Evolutionary conservation across 2,888 invertebrate genomes (phyloP), one percentile per base, ranked within the genome.

Genomic region (Ectropis crepuscularia): DNA sequence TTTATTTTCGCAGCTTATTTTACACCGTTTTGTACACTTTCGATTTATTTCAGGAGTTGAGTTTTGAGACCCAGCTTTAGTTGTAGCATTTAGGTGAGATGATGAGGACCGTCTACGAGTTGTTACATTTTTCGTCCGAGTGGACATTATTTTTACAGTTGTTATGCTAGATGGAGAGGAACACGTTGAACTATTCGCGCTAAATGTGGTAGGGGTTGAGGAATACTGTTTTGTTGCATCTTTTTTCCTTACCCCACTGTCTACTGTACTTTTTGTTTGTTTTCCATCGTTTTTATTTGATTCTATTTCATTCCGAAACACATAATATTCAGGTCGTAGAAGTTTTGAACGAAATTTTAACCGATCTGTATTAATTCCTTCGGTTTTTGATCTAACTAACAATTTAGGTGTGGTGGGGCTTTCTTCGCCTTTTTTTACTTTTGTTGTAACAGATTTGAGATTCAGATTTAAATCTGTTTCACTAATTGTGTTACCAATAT

Each of bases 81-180:
- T 72, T n/a, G 77, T 59, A 57, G 69, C 79, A 57, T 73, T 80
- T 73, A 75, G 81, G 48, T 81, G 75, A 6, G 83, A 76, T 45
- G 81, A 76, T 46, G 75, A 63, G 4, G 82, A 81, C 68, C 79
- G 75, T 72, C 71, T 81, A 58, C 74, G 81, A 43, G 68, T 74
- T 11, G 74, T 68, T 7, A 70, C 50, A 49, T 68, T 75, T 69
- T 77, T 85, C 53, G 71, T 51, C 63, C 72, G 69, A 5, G 72
- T 73, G n/a, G 80, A 71, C 41, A 74, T 76, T 42, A 78, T 77
- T 68, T 79, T 82, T n/a, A 90, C 87, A 37, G 90, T 90, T 12
- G 84, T 81, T 71, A 87, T 70, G 70, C 89, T 90, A 61, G 84
- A 88, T 28, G 81, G 84, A 10, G 89, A 86, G 6, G 90, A 91